phyloP scores from a whole-genome alignment of 2,113 vertebrate genomes.

The Mungos mungo region DNA sequence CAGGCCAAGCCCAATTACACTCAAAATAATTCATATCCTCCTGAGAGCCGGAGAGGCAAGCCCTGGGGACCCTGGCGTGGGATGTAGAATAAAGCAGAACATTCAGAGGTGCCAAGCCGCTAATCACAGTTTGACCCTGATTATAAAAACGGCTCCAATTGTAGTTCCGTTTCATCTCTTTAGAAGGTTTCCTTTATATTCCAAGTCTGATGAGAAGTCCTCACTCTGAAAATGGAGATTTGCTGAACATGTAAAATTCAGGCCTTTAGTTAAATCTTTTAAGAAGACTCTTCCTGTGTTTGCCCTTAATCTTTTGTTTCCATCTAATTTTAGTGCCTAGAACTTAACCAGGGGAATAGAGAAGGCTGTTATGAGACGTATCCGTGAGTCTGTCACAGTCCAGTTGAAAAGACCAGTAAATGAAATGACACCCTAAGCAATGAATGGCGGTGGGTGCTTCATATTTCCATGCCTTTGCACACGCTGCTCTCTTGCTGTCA shows the following conservation, averaged over 20 bases:
- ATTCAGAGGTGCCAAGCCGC: background rate
- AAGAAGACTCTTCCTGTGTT: background rate
- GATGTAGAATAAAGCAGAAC: background rate
- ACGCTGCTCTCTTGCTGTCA: accelerated
- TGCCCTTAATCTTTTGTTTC: background rate
- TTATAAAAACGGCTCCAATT: background rate
- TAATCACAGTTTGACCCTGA: background rate
- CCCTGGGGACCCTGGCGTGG: accelerated
- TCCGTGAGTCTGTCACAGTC: background rate
- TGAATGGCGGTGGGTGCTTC: no score
- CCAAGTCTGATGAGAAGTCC: background rate
- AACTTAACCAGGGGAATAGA: background rate
- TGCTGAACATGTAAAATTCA: background rate
- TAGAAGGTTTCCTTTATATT: background rate
- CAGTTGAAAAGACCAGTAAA: background rate
- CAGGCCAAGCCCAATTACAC: background rate
- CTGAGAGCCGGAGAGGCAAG: background rate
- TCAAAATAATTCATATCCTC: background rate
- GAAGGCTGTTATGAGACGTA: background rate
- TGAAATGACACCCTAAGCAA: background rate
- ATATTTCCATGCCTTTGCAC: accelerated
- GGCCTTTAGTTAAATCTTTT: background rate
- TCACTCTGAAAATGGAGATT: background rate
- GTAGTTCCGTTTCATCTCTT: background rate
- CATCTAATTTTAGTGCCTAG: background rate